Evolutionary conservation across 1,140 invertebrate species (phyloP), one percentile per base, ranked within the genome.

Genomic region (Lordiphosa clarofinis): DNA sequence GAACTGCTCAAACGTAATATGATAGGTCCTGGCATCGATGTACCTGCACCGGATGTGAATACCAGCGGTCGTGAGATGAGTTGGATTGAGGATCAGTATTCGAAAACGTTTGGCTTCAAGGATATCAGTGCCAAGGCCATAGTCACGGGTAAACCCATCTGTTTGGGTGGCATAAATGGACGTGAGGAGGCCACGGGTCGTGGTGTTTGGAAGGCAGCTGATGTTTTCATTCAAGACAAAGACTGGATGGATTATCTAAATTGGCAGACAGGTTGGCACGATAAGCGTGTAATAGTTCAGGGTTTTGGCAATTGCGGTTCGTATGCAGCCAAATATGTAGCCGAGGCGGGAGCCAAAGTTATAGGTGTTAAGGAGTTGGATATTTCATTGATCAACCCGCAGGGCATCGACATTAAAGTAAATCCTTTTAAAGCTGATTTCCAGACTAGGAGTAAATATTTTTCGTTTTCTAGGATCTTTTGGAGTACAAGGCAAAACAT

Each of bases 271-370:
- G 96, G 96, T 4, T 91, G 90, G 74, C 70, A 92, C 63, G 94
- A 93, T 50, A 98, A 98, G 87, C 96, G 93, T 1, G 94, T 95
- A 58, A 96, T 97, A 76, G 91, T 97, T n/a, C 95, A 97, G 91
- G 96, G 96, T 3, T 94, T 96, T 75, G 96, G 96, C 82, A 98
- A 97, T 90, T 95, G 98, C 1, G 97, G 96, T 60, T 91, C 94
- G 8, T 94, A 95, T 82, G 91, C 94, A 0, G 94, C 93, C 72
- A 89, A 94, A 13, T 96, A 95, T 87, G 90, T 97, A 1, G 90
- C 93, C 64, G 89, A 94, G 63, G 92, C 92, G 33, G 96, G 96
- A 0, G 96, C 95, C 2, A 94, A 93, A 67, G 93, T 95, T 63
- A 92, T 97, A 64, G 96, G 96, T 2, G 91, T 98, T 4, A 91